Evolutionary conservation across 1,140 invertebrate genomes (phyloP), one percentile per base, ranked within the genome.

Genomic region (Leptinotarsa texana): DNA sequence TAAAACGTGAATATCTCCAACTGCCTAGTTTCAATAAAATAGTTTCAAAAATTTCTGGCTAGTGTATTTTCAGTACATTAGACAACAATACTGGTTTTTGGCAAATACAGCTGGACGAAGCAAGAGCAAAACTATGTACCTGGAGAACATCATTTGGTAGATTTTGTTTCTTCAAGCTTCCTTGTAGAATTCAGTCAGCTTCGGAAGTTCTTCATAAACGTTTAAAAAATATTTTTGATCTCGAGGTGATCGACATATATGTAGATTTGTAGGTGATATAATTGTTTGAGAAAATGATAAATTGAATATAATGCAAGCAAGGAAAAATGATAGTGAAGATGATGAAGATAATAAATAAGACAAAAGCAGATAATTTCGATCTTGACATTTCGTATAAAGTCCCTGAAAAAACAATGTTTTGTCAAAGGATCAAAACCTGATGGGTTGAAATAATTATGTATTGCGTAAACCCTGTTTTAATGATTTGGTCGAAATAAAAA

Each of bases 131-230:
- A 68, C 73, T 87, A 4, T 83, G 82, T 24, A 88, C 88, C 47
- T 88, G 87, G 78, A 85, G 78, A 33, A 86, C 86, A 21, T 85
- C 86, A 11, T 87, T 85, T 82, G 86, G 84, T 1, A 77, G 84
- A 66, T 87, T 80, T 77, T 78, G 77, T 66, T 85, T 83, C 76
- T 78, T 75, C 66, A 75, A 85, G 27, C 69, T 86, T 8, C 83
- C 83, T 13, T 83, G 83, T 77, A 85, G 83, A 3, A 79, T 86
- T 33, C 61, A 57, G 5, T 27, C 27, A 27, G 27, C 27, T 27
- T 5, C 11, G 49, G 79, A 83, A 76, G 57, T 79, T 13, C 81
- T 80, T 57, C 78, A 82, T 48, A 69, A 69, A 69, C 65, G 33
- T 4, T 77, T 80, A 49, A 66, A n/a, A 8, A 17, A 66, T 42